Evolutionary conservation across 2,113 vertebrate genomes (phyloP).

Genomic region (Tenebrosternarchus preto): DNA sequence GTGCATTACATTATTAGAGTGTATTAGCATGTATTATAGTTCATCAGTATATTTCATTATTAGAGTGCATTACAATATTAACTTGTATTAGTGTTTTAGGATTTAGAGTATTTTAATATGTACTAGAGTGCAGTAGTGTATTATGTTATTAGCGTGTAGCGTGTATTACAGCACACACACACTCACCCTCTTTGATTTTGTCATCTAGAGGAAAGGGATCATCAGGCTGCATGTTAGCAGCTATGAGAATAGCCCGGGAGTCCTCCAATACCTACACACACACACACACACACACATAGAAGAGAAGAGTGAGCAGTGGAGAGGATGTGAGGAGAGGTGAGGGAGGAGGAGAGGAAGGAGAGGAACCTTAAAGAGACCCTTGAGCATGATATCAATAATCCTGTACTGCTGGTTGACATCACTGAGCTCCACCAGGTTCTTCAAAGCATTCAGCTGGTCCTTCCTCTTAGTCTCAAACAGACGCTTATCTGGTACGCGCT

Average conservation of each 20-base stretch:
- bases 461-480: constrained; percentile 96
- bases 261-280: constrained; percentile 92
- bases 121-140: no score
- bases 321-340: no score
- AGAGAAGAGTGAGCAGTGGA: neutral
- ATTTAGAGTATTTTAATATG: no score
- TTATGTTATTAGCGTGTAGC: no score
- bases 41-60: no score
- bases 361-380: constrained; percentile 94
- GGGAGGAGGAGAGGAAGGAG: neutral
- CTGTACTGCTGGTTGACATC: constrained; percentile 98
- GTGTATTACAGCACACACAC: neutral
- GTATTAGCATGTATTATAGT: no score
- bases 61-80: no score
- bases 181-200: constrained; percentile 95
- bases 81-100: no score
- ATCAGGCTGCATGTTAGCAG: constrained; percentile 85
- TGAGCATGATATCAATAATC: constrained; percentile 99
- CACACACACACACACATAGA: no score
- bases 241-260: constrained; percentile 83
- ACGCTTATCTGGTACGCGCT: constrained; percentile 84
- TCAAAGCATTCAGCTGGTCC: constrained; percentile 92
- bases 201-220: constrained; percentile 94
- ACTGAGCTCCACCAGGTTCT: constrained; percentile 93
- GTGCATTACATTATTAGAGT: no score